phyloP scores from a whole-genome alignment of 2,888 invertebrate species.

The Heliconius aoede region DNA sequence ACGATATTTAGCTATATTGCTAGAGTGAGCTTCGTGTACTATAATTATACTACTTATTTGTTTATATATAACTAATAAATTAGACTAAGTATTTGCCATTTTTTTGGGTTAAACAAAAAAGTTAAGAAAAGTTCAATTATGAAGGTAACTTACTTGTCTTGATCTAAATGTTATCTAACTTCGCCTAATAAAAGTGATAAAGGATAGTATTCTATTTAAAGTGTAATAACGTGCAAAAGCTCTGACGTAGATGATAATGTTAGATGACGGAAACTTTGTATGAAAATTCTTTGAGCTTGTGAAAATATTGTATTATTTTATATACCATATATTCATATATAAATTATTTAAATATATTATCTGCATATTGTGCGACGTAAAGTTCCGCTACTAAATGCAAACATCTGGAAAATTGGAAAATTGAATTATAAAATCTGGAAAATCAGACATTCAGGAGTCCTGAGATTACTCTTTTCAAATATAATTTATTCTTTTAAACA shows the following conservation, averaged over 20 bases:
- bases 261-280: slow-evolving; percentile 4
- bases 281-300: not conserved
- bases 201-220: not conserved
- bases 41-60: not conserved
- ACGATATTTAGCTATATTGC: slow-evolving; percentile 9
- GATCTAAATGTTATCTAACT: too few relatives aligned
- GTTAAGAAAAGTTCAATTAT: too few relatives aligned
- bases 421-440: too few relatives aligned
- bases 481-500: too few relatives aligned
- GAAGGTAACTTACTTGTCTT: too few relatives aligned
- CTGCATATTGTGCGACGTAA: too few relatives aligned
- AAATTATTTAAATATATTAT: too few relatives aligned
- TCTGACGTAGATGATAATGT: not conserved
- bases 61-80: not conserved
- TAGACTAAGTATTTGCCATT: not conserved
- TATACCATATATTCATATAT: too few relatives aligned
- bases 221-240: slow-evolving; percentile 1
- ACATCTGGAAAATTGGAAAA: too few relatives aligned
- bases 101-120: not conserved
- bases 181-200: not conserved
- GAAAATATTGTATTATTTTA: not conserved
- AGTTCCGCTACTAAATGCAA: too few relatives aligned
- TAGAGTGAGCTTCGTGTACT: not conserved
- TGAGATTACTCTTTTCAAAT: too few relatives aligned
- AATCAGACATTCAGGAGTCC: too few relatives aligned